Conservation (phyloP, 1,140 invertebrate species). For the Forficula auricularia region DNA sequence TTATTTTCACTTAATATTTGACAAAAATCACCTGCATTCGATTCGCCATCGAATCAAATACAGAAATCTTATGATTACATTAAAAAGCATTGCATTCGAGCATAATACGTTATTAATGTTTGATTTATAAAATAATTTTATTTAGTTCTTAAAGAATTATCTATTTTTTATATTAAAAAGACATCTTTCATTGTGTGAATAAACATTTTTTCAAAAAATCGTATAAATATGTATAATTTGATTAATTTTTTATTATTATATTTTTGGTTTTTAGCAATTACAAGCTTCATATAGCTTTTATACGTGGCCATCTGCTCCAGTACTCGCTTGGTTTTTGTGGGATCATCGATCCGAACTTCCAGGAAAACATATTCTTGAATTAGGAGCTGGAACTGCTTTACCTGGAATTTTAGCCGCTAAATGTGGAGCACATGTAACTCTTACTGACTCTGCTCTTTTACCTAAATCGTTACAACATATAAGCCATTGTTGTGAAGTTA, state of each 20-base stretch:
- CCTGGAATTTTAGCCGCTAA: constrained; percentile 82
- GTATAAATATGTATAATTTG: constrained; percentile 5
- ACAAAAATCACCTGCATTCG: too few relatives aligned
- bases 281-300: constrained; percentile 83
- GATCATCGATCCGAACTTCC: constrained; percentile 49
- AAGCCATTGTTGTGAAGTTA: constrained; percentile 48
- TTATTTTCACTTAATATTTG: too few relatives aligned
- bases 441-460: constrained; percentile 36
- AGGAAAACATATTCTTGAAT: constrained; percentile 58
- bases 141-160: too few relatives aligned
- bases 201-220: constrained; percentile 2
- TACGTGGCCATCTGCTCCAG: constrained; percentile 82
- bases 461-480: constrained; percentile 59
- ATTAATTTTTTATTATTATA: constrained; percentile 5
- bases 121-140: too few relatives aligned
- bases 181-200: constrained; percentile 15
- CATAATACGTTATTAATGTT: too few relatives aligned
- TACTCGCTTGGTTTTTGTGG: constrained; percentile 83
- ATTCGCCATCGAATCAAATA: too few relatives aligned
- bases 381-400: constrained; percentile 81
- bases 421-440: constrained; percentile 69
- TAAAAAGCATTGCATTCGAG: too few relatives aligned
- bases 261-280: constrained; percentile 39
- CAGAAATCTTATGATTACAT: too few relatives aligned
- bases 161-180: constrained; percentile 14